Percentiles rank a stretch among this genome's conserved stretches.
Evolutionary conservation across 2,888 invertebrate species (phyloP).

Genomic region (Melanargia galathea): DNA sequence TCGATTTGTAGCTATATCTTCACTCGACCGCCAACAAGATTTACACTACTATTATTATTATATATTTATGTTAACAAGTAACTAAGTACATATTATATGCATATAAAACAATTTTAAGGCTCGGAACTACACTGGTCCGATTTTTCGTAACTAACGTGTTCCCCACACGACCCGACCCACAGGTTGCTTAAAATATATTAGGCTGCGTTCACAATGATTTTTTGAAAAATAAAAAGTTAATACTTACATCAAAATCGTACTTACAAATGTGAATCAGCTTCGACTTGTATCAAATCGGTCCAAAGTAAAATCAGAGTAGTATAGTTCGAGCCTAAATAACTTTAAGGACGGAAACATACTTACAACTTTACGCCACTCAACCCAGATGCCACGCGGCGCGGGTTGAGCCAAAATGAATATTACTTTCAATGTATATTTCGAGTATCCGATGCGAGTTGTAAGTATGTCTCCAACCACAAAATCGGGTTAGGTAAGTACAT

Average conservation of each 20-base stretch:
- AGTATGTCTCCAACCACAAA: not conserved
- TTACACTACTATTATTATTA: too few relatives aligned
- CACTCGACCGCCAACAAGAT: too few relatives aligned
- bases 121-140: not conserved
- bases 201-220: too few relatives aligned
- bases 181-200: too few relatives aligned
- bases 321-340: not conserved
- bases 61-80: too few relatives aligned
- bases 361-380: not conserved
- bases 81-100: conserved; percentile 44
- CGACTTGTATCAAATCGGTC: not conserved
- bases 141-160: not conserved
- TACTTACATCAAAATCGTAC: too few relatives aligned
- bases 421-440: not conserved
- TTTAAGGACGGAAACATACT: not conserved
- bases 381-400: not conserved
- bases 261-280: too few relatives aligned
- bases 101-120: not conserved
- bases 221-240: too few relatives aligned
- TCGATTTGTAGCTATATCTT: too few relatives aligned
- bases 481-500: conserved; percentile 17
- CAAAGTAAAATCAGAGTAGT: not conserved
- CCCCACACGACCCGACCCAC: too few relatives aligned
- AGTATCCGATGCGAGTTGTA: not conserved
- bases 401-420: too few relatives aligned